A percentile compares a stretch with the other conserved stretches of the same genome.
Evolutionary conservation across 2,888 invertebrate species (phyloP).

Genomic region (Dicranocentrus wangi): DNA sequence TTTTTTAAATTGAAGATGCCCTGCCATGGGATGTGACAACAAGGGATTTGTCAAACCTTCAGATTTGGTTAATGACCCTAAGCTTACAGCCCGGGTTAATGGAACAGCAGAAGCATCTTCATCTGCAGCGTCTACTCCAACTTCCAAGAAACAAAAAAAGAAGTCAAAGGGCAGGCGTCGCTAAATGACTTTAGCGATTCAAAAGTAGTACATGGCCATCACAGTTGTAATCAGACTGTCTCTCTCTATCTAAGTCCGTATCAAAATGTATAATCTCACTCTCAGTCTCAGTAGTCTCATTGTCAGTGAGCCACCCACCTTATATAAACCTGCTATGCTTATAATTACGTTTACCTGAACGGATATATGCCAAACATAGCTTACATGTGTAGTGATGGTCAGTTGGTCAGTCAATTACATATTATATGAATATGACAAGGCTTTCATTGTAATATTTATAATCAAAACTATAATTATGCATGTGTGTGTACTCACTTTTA

Average conservation of each 20-base stretch:
- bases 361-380: too few relatives aligned
- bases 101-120: neutral
- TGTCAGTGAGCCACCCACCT: too few relatives aligned
- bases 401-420: too few relatives aligned
- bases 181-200: neutral
- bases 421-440: too few relatives aligned
- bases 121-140: neutral
- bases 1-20: slow-evolving; percentile 27
- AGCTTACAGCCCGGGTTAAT: slow-evolving; percentile 10
- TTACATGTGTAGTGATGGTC: too few relatives aligned
- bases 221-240: neutral
- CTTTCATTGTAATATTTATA: too few relatives aligned
- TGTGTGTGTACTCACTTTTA: too few relatives aligned
- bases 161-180: slow-evolving; percentile 3
- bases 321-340: too few relatives aligned
- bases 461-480: too few relatives aligned
- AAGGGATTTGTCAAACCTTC: slow-evolving; percentile 2
- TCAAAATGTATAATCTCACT: too few relatives aligned
- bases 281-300: too few relatives aligned
- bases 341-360: too few relatives aligned
- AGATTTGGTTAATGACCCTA: slow-evolving; percentile 42
- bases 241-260: neutral
- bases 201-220: neutral
- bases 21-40: slow-evolving; percentile 46
- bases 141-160: neutral